Conservation (phyloP, 2,797 vertebrate genomes). For the Macropodus opercularis region DNA sequence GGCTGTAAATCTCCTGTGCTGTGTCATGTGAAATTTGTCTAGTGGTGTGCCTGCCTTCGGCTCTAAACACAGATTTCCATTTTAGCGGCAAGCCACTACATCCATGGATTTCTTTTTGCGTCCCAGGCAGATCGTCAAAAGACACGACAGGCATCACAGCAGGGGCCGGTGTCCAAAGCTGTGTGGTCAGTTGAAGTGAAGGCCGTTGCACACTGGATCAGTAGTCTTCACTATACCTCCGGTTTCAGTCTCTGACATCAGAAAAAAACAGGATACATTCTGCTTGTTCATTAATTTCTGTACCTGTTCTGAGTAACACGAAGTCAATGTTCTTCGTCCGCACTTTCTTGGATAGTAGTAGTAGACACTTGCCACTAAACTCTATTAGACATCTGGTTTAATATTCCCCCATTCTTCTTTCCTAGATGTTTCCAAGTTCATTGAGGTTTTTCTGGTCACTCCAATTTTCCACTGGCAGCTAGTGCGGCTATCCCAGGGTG, state of each 20-base stretch:
- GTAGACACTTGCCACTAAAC: constrained; percentile 87
- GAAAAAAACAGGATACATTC: constrained; percentile 13
- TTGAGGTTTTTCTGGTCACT: constrained; percentile 88
- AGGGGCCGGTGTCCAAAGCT: constrained; percentile 54
- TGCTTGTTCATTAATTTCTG: constrained; percentile 30
- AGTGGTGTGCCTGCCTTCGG: constrained; percentile 65
- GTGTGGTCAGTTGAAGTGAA: constrained; percentile 66
- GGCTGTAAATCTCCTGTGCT: constrained; percentile 77
- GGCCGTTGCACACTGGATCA: constrained; percentile 55
- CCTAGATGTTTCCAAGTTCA: constrained; percentile 83
- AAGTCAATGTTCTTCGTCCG: constrained; percentile 34
- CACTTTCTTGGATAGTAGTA: constrained; percentile 71
- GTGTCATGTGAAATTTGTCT: constrained; percentile 78
- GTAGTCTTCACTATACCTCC: constrained; percentile 34
- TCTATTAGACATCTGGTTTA: constrained; percentile 88
- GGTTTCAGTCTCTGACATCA: constrained; percentile 32
- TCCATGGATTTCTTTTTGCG: constrained; percentile 71
- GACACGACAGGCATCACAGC: constrained; percentile 45
- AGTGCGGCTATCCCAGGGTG: constrained; percentile 86
- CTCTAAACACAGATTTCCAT: constrained; percentile 75
- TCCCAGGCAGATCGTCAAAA: constrained; percentile 62
- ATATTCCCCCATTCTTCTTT: constrained; percentile 83
- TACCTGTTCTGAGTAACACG: constrained; percentile 53
- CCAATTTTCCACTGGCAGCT: constrained; percentile 88
- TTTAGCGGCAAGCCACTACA: constrained; percentile 72